Base-by-base conservation (phyloP, 2,113 vertebrate genomes). In the Osmerus eperlanus region DNA sequence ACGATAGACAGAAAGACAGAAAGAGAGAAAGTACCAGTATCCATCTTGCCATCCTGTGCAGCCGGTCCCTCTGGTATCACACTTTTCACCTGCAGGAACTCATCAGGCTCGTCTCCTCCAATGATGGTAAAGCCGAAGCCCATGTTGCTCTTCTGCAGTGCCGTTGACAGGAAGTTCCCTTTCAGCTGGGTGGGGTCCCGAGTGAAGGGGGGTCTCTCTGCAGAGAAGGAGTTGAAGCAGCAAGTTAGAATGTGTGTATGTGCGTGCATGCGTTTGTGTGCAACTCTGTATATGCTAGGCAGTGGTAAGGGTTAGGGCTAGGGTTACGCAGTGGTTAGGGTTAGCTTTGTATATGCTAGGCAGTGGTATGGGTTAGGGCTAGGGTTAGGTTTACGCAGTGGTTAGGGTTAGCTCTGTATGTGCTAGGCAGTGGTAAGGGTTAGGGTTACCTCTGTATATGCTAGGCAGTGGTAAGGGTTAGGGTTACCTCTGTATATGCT, bases 121-220 rank as follows among this genome's bases (percentile, higher is more conserved):
- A 99, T 99, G 86, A 99, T 99, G 66, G 98, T 99, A 91, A 99
- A 99, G 88, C 98, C 98, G 83, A 99, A 99, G 25, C 98, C 98
- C 96, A 99, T 99, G 93, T 90, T 98, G 92, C 98, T 99, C 91
- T 99, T 99, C 88, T 97, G 96, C 76, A 99, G 93, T 53, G 93
- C 95, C 68, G 97, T 99, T 56, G 95, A 97, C 85, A 99, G 94
- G 90, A 99, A 99, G 68, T 91, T 96, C 68, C 98, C 98, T 83
- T 99, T 98, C 91, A 99, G 90, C 86, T 99, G 97, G 62, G 96
- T 97, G 68, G 96, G 96, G 89, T 99, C 98, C 78, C 97, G 94
- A 29, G 98, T 99, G 90, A 99, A 99, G 77, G 94, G 92, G 4
- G 97, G 96, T 83, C 98, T 99, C 93, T 99, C 97, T 98, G 90